Conservation (phyloP, 53 echinoderm and acorn worm genomes). For the Stichopus horrens region DNA sequence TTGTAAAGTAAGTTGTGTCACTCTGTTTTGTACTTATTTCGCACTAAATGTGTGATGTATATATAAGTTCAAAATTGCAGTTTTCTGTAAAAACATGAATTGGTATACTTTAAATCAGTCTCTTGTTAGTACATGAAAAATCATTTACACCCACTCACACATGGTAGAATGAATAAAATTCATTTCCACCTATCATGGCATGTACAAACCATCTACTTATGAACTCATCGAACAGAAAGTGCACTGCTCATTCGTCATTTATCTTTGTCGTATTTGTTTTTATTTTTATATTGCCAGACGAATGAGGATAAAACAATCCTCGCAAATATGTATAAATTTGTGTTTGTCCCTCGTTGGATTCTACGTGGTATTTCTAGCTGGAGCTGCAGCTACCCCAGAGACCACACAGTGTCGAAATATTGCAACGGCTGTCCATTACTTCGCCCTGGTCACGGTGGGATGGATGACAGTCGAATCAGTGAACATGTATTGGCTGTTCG, state of each 20-base stretch:
- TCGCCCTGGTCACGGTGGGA: neutral
- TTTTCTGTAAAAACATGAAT: too few species aligned
- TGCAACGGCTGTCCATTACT: constrained; percentile 4
- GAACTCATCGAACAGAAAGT: too few species aligned
- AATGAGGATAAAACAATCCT: neutral
- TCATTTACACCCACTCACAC: too few species aligned
- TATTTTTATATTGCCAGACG: neutral
- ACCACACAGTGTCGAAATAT: neutral
- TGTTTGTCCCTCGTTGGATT: constrained; percentile 2
- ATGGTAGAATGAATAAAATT: too few species aligned
- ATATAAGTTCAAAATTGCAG: too few species aligned
- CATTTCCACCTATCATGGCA: too few species aligned
- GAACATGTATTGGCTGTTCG: neutral
- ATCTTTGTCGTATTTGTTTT: neutral
- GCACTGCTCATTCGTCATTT: too few species aligned
- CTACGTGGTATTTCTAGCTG: neutral
- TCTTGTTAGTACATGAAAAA: too few species aligned
- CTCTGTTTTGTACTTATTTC: too few species aligned
- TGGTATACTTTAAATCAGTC: too few species aligned
- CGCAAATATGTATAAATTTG: neutral
- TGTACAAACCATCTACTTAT: too few species aligned
- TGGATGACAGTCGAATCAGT: constrained; percentile 12
- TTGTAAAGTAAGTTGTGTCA: neutral
- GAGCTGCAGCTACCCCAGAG: neutral
- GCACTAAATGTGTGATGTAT: too few species aligned